Conservation (phyloP, 2,797 vertebrate genomes). For the Pteropus rufus region DNA sequence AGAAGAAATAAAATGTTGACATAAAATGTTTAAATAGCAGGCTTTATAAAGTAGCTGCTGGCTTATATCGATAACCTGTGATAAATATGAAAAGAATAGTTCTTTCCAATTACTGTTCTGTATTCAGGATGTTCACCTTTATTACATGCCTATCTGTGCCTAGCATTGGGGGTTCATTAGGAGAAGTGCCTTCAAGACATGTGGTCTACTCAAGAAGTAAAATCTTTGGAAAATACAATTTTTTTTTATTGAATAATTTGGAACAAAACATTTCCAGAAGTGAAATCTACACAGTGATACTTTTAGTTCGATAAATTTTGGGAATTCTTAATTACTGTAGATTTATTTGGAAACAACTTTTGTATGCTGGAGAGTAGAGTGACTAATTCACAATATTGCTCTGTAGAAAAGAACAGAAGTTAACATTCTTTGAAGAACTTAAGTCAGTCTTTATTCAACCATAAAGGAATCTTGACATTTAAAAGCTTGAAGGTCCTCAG, state of each 20-base stretch:
- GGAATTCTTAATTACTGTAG: constrained; percentile 15
- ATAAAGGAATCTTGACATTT: constrained; percentile 51
- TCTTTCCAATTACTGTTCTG: neutral
- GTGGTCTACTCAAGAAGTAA: neutral
- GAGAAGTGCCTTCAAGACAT: neutral
- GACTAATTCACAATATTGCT: constrained; percentile 10
- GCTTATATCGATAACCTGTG: neutral
- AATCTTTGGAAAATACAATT: neutral
- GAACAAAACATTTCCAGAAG: constrained; percentile 29
- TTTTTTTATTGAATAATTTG: constrained; percentile 24
- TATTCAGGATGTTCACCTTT: neutral
- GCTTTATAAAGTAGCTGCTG: constrained; percentile 30
- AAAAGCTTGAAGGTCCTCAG: constrained; percentile 34
- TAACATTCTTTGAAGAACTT: constrained; percentile 35
- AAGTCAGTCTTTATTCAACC: constrained; percentile 42
- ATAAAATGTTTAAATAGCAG: constrained; percentile 33
- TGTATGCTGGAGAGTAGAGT: constrained; percentile 23
- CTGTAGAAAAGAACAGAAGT: constrained; percentile 30
- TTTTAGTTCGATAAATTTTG: constrained; percentile 5
- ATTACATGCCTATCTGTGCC: neutral
- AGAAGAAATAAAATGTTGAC: constrained; percentile 47
- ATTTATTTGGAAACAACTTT: constrained; percentile 40
- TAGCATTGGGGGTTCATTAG: neutral
- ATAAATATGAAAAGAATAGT: neutral
- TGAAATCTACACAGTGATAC: neutral